A percentile compares a stretch with the other conserved stretches of the same genome.
phyloP scores from a whole-genome alignment of 2,113 vertebrate species.

The Pluvialis apricaria region DNA sequence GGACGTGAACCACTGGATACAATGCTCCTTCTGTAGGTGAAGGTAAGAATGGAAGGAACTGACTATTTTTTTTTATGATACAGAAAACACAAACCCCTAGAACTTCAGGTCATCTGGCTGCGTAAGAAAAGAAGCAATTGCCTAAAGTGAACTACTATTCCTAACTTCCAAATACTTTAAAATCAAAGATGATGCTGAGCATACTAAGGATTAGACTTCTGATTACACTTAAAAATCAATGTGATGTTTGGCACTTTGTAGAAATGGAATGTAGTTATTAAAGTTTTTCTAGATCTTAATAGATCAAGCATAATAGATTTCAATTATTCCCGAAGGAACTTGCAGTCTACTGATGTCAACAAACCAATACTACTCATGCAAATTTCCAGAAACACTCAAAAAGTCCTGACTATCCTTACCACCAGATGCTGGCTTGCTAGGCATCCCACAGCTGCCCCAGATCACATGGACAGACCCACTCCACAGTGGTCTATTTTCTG shows the following conservation, averaged over 20 bases:
- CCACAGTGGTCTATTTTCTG: neutral
- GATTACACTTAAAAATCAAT: neutral
- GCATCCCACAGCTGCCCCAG: neutral
- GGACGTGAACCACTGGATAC: neutral
- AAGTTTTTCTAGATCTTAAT: neutral
- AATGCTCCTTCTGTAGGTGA: neutral
- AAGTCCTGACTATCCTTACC: neutral
- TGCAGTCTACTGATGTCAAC: neutral
- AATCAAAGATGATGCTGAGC: neutral
- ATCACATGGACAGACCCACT: neutral
- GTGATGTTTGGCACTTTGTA: neutral
- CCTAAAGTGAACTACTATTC: neutral
- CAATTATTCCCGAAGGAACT: neutral
- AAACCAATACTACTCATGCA: neutral
- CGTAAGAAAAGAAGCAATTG: neutral
- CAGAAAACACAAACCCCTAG: neutral
- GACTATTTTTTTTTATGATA: neutral
- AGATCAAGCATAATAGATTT: neutral
- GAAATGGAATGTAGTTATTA: neutral
- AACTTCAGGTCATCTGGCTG: neutral
- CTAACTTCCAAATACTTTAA: neutral
- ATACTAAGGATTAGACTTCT: neutral
- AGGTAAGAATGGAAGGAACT: neutral
- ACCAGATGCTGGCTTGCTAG: neutral
- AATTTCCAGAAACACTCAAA: neutral